Percentiles rank a stretch among this genome's conserved stretches.
Conservation (phyloP, 64 coral and sea anemone species). For the Dendronephthya gigantea region DNA sequence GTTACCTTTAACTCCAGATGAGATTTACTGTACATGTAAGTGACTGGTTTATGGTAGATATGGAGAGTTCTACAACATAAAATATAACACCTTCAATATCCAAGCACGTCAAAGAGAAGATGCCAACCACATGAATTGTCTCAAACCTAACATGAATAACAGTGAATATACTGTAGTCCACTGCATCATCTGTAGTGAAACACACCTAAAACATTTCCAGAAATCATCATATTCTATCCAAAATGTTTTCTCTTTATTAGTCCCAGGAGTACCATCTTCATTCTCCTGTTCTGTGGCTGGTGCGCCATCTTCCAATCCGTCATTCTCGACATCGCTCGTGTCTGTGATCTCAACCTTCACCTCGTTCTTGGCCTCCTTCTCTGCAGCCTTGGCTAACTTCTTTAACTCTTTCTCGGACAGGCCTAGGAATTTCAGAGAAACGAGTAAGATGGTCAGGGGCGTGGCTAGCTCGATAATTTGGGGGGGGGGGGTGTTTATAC, state of each 20-base stretch:
- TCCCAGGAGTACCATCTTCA: slow-evolving; percentile 41
- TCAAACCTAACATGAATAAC: not conserved
- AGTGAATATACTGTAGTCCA: not conserved
- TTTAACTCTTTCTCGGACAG: not conserved
- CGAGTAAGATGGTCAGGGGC: too few species aligned
- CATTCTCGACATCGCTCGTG: slow-evolving; percentile 32
- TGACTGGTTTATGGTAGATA: slow-evolving; percentile 91
- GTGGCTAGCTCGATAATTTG: too few species aligned
- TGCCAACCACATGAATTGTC: not conserved
- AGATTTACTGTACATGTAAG: slow-evolving; percentile 66
- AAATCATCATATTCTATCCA: slow-evolving; percentile 99
- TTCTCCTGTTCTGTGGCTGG: slow-evolving; percentile 43
- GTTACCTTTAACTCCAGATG: slow-evolving; percentile 78
- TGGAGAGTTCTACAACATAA: slow-evolving; percentile 54
- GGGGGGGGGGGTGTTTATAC: too few species aligned
- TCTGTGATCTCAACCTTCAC: not conserved
- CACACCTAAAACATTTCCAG: slow-evolving; percentile 93
- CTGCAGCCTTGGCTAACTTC: not conserved
- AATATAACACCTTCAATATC: not conserved
- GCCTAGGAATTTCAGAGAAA: not conserved
- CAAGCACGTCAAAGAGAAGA: not conserved
- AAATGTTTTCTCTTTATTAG: slow-evolving; percentile 75
- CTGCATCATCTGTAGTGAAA: not conserved
- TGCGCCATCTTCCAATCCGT: slow-evolving; percentile 19
- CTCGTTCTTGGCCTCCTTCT: not conserved